A percentile compares a stretch with the other conserved stretches of the same genome.
These are phyloP conservation scores for Torymus tubicola DNA, from an alignment of 2,888 invertebrate genomes.

Conservation along the genomic window DNA sequence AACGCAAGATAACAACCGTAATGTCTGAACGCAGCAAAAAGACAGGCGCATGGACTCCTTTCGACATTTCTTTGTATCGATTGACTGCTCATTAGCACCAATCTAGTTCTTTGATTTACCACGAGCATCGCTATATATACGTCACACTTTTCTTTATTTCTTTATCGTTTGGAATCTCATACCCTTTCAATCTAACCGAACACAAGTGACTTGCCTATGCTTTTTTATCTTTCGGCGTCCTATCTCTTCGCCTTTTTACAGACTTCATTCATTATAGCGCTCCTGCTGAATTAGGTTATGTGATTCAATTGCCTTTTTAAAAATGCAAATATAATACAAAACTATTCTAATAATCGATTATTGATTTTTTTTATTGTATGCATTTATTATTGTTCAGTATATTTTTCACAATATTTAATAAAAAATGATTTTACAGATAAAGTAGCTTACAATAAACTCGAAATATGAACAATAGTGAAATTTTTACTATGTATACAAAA, in stretches of 20 bases:
- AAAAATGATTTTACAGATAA: too few relatives aligned
- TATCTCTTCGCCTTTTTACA: not conserved
- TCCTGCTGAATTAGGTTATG: not conserved
- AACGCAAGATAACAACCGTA: constrained; percentile 40
- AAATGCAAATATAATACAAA: too few relatives aligned
- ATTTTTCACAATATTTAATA: too few relatives aligned
- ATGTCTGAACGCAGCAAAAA: constrained; percentile 42
- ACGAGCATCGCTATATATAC: not conserved
- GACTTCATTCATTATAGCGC: not conserved
- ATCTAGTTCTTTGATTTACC: constrained; percentile 61
- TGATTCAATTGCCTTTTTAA: not conserved
- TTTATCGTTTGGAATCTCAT: not conserved
- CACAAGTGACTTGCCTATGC: not conserved
- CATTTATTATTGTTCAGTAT: too few relatives aligned
- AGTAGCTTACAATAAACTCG: too few relatives aligned
- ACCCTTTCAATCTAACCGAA: not conserved
- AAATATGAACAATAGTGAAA: too few relatives aligned
- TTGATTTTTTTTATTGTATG: too few relatives aligned
- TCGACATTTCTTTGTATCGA: constrained; percentile 61
- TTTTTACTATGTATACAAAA: too few relatives aligned
- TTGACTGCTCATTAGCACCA: constrained; percentile 62
- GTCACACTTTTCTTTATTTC: not conserved
- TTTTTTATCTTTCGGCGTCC: not conserved
- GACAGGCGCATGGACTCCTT: constrained; percentile 54
- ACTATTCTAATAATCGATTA: too few relatives aligned